Conservation (phyloP, 1,140 invertebrate species). For the Lordiphosa mommai region DNA sequence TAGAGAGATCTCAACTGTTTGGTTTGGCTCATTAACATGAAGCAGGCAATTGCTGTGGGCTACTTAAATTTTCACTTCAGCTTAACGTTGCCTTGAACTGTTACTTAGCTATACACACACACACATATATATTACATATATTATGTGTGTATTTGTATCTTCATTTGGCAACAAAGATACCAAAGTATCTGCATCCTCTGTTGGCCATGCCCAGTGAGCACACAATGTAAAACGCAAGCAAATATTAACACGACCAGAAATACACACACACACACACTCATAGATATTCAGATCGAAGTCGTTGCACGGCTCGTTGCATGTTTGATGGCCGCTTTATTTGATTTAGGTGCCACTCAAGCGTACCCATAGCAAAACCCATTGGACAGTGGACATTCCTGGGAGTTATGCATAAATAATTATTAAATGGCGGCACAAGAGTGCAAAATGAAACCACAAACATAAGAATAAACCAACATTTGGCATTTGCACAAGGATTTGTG, state of each 20-base stretch:
- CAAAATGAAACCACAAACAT: slow-evolving; percentile 42
- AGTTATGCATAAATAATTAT: slow-evolving; percentile 53
- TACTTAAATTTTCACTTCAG: too few species aligned
- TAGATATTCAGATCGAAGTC: neutral
- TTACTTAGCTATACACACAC: neutral
- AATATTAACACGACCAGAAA: slow-evolving; percentile 68
- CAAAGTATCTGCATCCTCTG: slow-evolving; percentile 28
- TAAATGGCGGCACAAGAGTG: slow-evolving; percentile 26
- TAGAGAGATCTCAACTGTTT: slow-evolving; percentile 15
- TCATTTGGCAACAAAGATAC: slow-evolving; percentile 40
- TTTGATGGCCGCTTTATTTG: slow-evolving; percentile 63
- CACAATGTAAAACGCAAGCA: slow-evolving; percentile 71
- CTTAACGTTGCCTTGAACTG: too few species aligned
- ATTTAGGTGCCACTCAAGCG: slow-evolving; percentile 63
- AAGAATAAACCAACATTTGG: too few species aligned
- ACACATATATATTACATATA: too few species aligned
- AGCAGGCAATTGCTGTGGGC: neutral
- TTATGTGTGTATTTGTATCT: slow-evolving; percentile 13
- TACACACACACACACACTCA: neutral
- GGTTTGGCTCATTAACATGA: too few species aligned
- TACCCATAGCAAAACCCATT: neutral
- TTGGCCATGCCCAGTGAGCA: slow-evolving; percentile 52
- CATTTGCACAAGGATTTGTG: too few species aligned
- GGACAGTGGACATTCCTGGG: slow-evolving; percentile 7
- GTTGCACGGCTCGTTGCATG: slow-evolving; percentile 56